A percentile compares a stretch with the other conserved stretches of the same genome.
These are phyloP conservation scores for Lytechinus pictus DNA, from an alignment of 35 echinoderm and acorn worm species.

Conservation along the genomic window DNA sequence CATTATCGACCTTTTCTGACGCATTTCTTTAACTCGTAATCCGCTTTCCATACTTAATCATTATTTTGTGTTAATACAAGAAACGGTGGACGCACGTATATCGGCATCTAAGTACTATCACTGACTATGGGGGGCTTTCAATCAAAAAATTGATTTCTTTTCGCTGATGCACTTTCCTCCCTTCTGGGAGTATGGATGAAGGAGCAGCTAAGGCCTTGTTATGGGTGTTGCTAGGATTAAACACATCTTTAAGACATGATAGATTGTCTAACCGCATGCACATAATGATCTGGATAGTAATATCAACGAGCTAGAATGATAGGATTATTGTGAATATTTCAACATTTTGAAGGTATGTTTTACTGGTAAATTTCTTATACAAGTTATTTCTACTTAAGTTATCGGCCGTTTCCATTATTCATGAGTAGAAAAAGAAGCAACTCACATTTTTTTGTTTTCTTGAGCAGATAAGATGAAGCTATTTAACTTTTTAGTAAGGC, in stretches of 20 bases:
- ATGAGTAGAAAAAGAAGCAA: no score
- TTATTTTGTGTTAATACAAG: neutral
- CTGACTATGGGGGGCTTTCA: neutral
- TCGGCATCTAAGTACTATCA: neutral
- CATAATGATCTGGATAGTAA: neutral
- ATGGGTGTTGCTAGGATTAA: slow-evolving; percentile 11
- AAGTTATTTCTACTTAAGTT: no score
- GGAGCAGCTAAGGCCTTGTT: neutral
- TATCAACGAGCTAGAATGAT: neutral
- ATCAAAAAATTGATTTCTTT: neutral
- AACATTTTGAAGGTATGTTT: neutral
- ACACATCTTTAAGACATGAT: neutral
- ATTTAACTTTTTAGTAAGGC: no score
- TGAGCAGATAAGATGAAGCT: no score
- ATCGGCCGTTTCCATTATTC: no score
- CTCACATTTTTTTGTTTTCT: no score
- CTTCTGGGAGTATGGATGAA: neutral
- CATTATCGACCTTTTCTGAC: neutral
- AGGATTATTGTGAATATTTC: slow-evolving; percentile 20
- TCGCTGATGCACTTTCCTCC: neutral
- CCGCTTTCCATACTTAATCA: slow-evolving; percentile 1
- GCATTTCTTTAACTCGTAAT: neutral
- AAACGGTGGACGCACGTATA: neutral
- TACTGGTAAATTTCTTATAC: neutral
- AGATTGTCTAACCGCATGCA: neutral